Evolutionary conservation across 2,888 invertebrate genomes (phyloP), one percentile per base, ranked within the genome.

Genomic region (Eilema caniola): DNA sequence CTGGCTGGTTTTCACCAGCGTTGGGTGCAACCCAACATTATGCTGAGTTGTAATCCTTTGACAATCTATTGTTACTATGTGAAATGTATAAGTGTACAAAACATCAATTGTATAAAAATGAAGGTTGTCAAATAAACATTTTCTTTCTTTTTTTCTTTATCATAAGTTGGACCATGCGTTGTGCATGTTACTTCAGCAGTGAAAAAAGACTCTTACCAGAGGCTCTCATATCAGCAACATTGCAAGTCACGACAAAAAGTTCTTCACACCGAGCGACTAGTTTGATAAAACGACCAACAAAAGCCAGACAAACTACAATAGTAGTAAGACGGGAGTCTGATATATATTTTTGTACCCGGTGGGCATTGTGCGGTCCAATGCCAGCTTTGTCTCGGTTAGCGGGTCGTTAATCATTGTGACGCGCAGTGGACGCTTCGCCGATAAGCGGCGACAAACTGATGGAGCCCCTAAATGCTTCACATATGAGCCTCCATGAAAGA

Each of bases 371-470:
- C 74, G 83, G 82, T 77, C 82, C 84, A 84, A 78, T 74, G 83
- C 82, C 74, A 83, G 82, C 86, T 87, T 89, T 88, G 89, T 89
- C 88, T 88, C 83, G 84, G 76, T 71, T 80, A 76, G 75, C 76
- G 62, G 77, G 73, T 89, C 90, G 86, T 90, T 89, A 88, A 88
- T 90, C 90, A 89, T 85, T 78, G 81, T 86, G 89, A 86, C 87
- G 85, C 84, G 86, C 86, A 85, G 84, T 85, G 87, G 84, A 83
- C 79, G 67, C 62, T 57, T 68, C 77, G 74, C 80, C 85, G 89
- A 90, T 89, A 89, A 89, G 88, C 84, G 82, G 70, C 72, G 72
- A 74, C 74, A 70, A 70, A 59, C 70, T 72, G 79, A 72, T 73
- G 74, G 70, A 37, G 67, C 66, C 67, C 74, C 69, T 71, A 73